Percentiles rank a stretch among this genome's conserved stretches.
Conservation (phyloP, 1,140 invertebrate species). For the Dendrolimus punctatus region DNA sequence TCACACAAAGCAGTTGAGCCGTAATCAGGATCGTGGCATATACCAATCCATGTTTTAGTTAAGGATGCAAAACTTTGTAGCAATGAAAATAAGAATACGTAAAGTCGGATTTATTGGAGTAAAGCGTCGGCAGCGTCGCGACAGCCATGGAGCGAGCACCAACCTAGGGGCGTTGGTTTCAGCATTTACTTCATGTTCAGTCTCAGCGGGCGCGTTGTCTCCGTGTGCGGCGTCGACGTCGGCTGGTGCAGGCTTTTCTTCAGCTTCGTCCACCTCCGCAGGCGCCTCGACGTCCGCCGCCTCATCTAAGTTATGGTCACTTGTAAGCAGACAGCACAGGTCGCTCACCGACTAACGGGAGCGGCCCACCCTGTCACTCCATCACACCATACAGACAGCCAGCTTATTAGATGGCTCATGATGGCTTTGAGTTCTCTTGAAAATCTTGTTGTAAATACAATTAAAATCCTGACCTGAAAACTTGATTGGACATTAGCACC, state of each 20-base stretch:
- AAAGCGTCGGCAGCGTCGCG: conserved; percentile 47
- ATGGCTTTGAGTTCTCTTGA: conserved; percentile 16
- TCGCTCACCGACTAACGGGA: conserved; percentile 33
- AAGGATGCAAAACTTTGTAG: conserved; percentile 70
- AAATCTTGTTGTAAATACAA: conserved; percentile 23
- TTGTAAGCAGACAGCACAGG: conserved; percentile 50
- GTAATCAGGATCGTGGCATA: neutral
- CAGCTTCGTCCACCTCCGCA: conserved; percentile 33
- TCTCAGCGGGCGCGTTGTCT: conserved; percentile 31
- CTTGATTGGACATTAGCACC: conserved; percentile 69
- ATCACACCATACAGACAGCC: conserved; percentile 18
- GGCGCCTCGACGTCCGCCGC: conserved; percentile 30
- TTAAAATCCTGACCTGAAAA: conserved; percentile 63
- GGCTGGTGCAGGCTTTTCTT: conserved; percentile 24
- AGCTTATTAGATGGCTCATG: conserved; percentile 13
- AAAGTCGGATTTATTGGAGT: conserved; percentile 40
- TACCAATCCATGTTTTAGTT: neutral
- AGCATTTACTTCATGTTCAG: conserved; percentile 47
- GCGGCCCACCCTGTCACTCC: conserved; percentile 46
- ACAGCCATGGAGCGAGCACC: conserved; percentile 54
- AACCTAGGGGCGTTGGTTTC: conserved; percentile 63
- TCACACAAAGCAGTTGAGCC: too few species aligned
- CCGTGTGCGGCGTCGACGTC: conserved; percentile 22
- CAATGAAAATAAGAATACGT: conserved; percentile 31
- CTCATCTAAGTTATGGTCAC: conserved; percentile 58